phyloP scores from a whole-genome alignment of 1,140 invertebrate genomes.

The Ooceraea biroi region DNA sequence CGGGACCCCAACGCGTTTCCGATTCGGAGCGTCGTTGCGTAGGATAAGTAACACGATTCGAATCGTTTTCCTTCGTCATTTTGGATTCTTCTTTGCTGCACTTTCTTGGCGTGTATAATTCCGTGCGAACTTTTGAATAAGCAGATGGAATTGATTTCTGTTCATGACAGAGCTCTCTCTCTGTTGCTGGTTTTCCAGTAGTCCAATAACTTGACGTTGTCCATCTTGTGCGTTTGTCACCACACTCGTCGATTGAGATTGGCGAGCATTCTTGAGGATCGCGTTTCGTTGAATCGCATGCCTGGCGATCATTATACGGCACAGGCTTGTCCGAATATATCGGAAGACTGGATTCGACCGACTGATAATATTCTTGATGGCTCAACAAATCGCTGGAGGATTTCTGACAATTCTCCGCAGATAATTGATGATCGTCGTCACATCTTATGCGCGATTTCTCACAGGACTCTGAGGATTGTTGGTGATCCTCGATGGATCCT shows the following conservation, averaged over 20 bases:
- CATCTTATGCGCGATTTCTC: neutral
- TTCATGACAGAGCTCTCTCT: constrained; percentile 15
- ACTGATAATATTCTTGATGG: neutral
- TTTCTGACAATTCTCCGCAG: neutral
- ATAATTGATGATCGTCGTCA: neutral
- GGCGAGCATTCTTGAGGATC: neutral
- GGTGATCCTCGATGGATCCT: constrained; percentile 15
- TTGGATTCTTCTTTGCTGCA: neutral
- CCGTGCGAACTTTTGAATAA: neutral
- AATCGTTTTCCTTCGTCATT: neutral
- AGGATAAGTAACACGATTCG: neutral
- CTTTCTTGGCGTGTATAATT: neutral
- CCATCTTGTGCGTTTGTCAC: neutral
- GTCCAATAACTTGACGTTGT: neutral
- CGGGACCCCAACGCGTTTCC: neutral
- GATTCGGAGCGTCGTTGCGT: neutral
- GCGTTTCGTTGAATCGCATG: neutral
- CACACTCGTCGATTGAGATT: neutral
- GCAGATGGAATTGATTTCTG: neutral
- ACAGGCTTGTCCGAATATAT: constrained; percentile 21
- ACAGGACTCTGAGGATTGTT: neutral
- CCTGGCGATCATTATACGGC: constrained; percentile 8
- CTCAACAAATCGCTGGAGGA: constrained; percentile 5
- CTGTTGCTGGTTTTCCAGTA: constrained; percentile 1
- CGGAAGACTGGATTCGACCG: constrained; percentile 29